These are phyloP conservation scores for Orycteropus afer DNA, from an alignment of 2,113 vertebrate genomes.

Conservation along the genomic window DNA sequence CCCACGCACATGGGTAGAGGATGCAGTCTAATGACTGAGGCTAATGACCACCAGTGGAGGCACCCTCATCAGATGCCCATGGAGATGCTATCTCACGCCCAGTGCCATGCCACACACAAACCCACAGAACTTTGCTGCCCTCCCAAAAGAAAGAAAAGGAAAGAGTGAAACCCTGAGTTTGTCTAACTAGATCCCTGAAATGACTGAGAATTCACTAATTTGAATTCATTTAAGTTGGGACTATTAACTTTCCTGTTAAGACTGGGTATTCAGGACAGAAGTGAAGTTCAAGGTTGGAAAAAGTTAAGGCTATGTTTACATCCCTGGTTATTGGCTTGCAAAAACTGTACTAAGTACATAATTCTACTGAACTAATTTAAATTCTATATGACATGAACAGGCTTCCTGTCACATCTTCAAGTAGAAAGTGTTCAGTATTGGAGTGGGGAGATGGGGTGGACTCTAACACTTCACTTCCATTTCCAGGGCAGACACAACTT, in stretches of 20 bases:
- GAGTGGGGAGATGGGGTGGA: not conserved
- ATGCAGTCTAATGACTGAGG: not conserved
- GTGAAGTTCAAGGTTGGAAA: not conserved
- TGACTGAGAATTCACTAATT: slow-evolving; percentile 29
- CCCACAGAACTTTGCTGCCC: not conserved
- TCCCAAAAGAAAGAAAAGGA: not conserved
- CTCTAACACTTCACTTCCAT: not conserved
- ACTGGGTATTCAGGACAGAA: not conserved
- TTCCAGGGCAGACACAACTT: slow-evolving; percentile 22
- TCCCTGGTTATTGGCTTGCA: not conserved
- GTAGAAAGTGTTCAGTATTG: not conserved
- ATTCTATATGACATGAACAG: not conserved
- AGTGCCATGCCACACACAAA: accelerated
- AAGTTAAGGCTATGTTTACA: slow-evolving; percentile 9
- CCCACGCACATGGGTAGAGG: too few relatives aligned
- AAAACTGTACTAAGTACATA: not conserved
- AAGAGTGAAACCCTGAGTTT: not conserved
- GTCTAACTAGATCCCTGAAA: not conserved
- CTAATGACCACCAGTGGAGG: not conserved
- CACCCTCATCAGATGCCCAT: accelerated
- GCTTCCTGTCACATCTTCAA: slow-evolving; percentile 9
- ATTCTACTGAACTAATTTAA: not conserved
- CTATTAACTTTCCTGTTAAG: not conserved
- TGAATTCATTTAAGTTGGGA: slow-evolving; percentile 15
- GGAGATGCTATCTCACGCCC: not conserved